A percentile compares a stretch with the other conserved stretches of the same genome.
phyloP scores from a whole-genome alignment of 2,888 invertebrate species.

The Mechanitis messenoides region DNA sequence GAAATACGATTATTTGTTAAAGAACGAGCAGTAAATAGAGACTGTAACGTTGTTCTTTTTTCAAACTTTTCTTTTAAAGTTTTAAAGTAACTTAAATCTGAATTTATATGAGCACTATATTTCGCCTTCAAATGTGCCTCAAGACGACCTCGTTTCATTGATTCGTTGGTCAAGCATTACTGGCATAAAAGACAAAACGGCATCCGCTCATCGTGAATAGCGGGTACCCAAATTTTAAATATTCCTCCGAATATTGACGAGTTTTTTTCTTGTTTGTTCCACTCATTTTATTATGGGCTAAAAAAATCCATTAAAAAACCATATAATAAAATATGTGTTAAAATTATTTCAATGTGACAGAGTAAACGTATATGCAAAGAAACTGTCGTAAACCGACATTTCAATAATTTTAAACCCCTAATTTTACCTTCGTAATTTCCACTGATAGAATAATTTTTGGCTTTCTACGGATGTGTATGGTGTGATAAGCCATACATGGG shows the following conservation, averaged over 20 bases:
- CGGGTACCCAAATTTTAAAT: neutral
- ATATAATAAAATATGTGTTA: conserved; percentile 5
- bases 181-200: conserved; percentile 1
- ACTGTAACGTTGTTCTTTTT: conserved; percentile 6
- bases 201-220: conserved; percentile 6
- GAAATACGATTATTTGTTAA: conserved; percentile 5
- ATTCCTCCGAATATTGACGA: neutral
- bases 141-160: conserved; percentile 1
- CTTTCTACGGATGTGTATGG: conserved; percentile 5
- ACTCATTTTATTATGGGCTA: conserved; percentile 5
- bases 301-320: conserved; percentile 1
- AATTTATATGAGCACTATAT: conserved; percentile 9
- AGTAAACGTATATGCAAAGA: conserved; percentile 3
- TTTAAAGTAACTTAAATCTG: conserved; percentile 11
- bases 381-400: conserved; percentile 3
- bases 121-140: conserved; percentile 7
- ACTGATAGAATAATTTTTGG: conserved; percentile 1
- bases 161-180: conserved; percentile 6
- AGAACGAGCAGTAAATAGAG: conserved; percentile 5
- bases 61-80: conserved; percentile 7
- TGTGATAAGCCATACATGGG: conserved; percentile 5
- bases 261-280: conserved; percentile 1
- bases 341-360: conserved; percentile 4
- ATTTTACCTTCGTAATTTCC: conserved; percentile 2
- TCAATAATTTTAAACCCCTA: conserved; percentile 6